Evolutionary conservation across 1,140 invertebrate genomes (phyloP).

Genomic region (Hyles euphorbiae): DNA sequence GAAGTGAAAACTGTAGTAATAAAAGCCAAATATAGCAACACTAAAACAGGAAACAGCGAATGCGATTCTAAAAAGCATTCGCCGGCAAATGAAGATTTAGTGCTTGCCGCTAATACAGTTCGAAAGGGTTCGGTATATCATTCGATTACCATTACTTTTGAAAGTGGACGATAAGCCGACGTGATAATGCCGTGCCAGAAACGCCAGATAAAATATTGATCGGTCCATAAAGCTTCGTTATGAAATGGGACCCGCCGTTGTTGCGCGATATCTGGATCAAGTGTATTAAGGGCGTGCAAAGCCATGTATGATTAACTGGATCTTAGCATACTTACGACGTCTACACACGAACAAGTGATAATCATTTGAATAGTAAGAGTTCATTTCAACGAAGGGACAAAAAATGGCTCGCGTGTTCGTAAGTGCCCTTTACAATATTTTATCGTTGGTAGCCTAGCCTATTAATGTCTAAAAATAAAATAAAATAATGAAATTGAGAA

Average conservation of each 20-base stretch:
- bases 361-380: too few species aligned
- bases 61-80: background rate
- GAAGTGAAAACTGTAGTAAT: background rate
- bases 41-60: background rate
- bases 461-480: too few species aligned
- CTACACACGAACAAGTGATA: too few species aligned
- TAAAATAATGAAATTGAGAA: too few species aligned
- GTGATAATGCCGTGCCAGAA: conserved; percentile 16
- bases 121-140: background rate
- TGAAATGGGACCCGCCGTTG: conserved; percentile 17
- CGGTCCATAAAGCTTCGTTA: conserved; percentile 26
- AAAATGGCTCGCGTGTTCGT: too few species aligned
- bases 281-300: too few species aligned
- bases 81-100: too few species aligned
- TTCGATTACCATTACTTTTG: conserved; percentile 18
- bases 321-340: too few species aligned
- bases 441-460: too few species aligned
- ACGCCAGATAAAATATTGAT: conserved; percentile 26
- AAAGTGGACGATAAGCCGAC: conserved; percentile 18
- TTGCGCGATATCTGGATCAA: conserved; percentile 14
- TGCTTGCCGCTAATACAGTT: background rate
- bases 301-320: too few species aligned
- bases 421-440: too few species aligned
- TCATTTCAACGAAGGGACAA: too few species aligned
- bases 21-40: background rate